These are phyloP conservation scores for Nemopilema nomurai DNA, from an alignment of 30 jellyfish, hydroid and myxozoan species.

Conservation along the genomic window DNA sequence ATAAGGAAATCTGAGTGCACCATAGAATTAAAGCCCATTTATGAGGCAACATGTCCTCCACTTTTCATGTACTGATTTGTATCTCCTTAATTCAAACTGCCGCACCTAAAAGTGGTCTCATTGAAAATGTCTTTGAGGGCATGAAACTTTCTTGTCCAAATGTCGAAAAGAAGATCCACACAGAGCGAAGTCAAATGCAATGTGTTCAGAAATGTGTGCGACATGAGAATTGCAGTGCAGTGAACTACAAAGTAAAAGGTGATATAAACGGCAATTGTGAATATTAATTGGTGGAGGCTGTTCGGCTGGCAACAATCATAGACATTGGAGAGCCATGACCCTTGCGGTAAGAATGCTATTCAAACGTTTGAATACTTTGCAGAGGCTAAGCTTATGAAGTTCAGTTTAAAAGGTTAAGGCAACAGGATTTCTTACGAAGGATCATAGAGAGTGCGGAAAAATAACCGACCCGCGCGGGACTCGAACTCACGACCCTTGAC, in stretches of 20 bases:
- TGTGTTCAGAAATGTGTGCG: background rate
- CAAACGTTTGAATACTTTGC: background rate
- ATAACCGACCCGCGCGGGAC: background rate
- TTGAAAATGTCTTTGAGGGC: background rate
- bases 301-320: background rate
- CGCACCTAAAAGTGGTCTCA: too few relatives aligned
- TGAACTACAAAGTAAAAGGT: background rate
- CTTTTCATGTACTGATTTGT: too few relatives aligned
- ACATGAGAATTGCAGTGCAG: background rate
- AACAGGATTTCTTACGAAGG: background rate
- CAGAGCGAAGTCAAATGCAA: background rate
- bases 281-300: background rate
- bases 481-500: background rate
- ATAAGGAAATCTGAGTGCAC: too few relatives aligned
- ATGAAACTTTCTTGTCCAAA: background rate
- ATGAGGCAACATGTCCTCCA: too few relatives aligned
- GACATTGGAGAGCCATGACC: background rate
- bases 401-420: background rate
- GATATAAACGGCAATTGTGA: background rate
- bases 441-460: background rate
- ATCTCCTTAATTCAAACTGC: too few relatives aligned
- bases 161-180: background rate
- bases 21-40: too few relatives aligned
- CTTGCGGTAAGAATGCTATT: background rate
- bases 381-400: background rate